These are phyloP conservation scores for Pangasius sanitwongsei DNA, from an alignment of 2,797 vertebrate genomes.

Conservation along the genomic window DNA sequence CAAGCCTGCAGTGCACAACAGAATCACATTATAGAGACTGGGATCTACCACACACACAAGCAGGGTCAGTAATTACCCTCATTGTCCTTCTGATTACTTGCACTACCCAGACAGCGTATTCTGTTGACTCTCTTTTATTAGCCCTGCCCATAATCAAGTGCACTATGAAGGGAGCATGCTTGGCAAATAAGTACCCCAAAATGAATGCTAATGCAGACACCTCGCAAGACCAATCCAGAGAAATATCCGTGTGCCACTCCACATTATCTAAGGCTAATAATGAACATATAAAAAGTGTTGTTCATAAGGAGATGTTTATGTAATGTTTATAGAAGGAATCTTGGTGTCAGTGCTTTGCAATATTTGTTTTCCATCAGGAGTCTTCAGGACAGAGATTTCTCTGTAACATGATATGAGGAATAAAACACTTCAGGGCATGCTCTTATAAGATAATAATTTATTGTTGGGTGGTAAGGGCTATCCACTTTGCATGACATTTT, in stretches of 20 bases:
- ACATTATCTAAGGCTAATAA: not conserved
- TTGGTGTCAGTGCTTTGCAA: not conserved
- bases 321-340: not conserved
- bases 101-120: constrained; percentile 38
- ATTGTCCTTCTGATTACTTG: constrained; percentile 51
- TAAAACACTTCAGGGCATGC: not conserved
- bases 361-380: not conserved
- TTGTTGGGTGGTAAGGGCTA: not conserved
- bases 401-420: not conserved
- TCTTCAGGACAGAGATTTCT: not conserved
- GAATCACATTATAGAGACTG: constrained; percentile 24
- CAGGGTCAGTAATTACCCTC: constrained; percentile 51
- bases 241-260: not conserved
- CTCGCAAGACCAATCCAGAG: not conserved
- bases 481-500: not conserved
- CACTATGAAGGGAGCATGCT: constrained; percentile 49
- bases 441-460: not conserved
- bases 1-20: not conserved
- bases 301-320: not conserved
- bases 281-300: not conserved
- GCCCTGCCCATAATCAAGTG: constrained; percentile 46
- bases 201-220: not conserved
- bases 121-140: constrained; percentile 32
- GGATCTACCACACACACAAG: constrained; percentile 35
- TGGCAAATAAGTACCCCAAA: constrained; percentile 35